Conservation (phyloP, 1,140 invertebrate genomes). For the Orius laevigatus region DNA sequence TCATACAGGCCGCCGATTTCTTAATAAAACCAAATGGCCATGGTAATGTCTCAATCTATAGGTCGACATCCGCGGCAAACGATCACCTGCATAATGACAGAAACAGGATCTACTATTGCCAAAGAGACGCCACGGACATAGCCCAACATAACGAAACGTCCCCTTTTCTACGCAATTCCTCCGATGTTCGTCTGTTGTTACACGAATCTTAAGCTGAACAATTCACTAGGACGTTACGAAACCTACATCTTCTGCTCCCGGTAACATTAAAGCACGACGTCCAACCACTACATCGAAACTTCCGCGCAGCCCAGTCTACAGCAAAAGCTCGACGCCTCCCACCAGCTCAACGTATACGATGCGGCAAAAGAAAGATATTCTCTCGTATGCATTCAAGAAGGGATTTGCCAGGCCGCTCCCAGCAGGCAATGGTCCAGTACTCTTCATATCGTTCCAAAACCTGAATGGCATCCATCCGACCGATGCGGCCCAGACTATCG, state of each 20-base stretch:
- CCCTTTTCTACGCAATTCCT: too few relatives aligned
- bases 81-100: neutral
- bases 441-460: conserved; percentile 30
- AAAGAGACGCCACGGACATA: too few relatives aligned
- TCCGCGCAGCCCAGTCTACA: conserved; percentile 26
- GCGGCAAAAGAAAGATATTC: conserved; percentile 23
- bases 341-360: conserved; percentile 22
- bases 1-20: conserved; percentile 29
- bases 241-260: too few relatives aligned
- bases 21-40: conserved; percentile 12
- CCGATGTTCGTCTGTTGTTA: too few relatives aligned
- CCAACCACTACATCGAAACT: conserved; percentile 22
- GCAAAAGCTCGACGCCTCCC: conserved; percentile 25
- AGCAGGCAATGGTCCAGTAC: conserved; percentile 28
- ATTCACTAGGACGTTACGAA: too few relatives aligned
- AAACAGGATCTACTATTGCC: neutral
- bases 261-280: conserved; percentile 14
- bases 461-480: conserved; percentile 26
- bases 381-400: conserved; percentile 23
- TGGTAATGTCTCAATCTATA: too few relatives aligned
- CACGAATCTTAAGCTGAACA: too few relatives aligned
- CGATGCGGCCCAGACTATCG: conserved; percentile 34
- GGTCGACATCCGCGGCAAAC: neutral
- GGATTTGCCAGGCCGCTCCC: conserved; percentile 22
- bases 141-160: too few relatives aligned